Base-by-base conservation (phyloP, 2,888 invertebrate species). In the Congeria kusceri region DNA sequence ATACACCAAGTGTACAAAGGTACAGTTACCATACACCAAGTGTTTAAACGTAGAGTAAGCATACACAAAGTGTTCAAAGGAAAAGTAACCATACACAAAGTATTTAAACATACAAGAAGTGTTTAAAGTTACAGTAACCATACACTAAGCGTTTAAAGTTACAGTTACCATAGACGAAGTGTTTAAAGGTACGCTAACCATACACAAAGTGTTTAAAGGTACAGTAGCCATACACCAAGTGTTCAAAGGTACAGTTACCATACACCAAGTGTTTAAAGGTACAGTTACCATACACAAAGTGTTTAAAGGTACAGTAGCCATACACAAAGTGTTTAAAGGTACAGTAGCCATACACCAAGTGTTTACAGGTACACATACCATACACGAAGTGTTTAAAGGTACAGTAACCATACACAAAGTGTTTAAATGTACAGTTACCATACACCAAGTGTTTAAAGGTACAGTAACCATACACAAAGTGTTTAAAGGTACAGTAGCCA, bases 91-190 rank as follows among this genome's bases (percentile, higher is more conserved):
- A 7, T 7, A 32, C 32, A 32, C 32, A 4, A 53, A 53, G 4
- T 32, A 9, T 32, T 32, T 32, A 7, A 4, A 32, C 5, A 9
- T 32, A 32, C 4, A 32, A n/a, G n/a, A 53, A 53, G 4, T 32
- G 32, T 32, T 32, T 32, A 7, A 4, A 32, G 32, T 4, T 32
- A 32, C 4, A 32, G 1, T 89, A 90, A 76, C 93, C 93, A 4
- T 93, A 93, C 87, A 88, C 91, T 0, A 91, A 91, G 75, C 90
- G 90, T 81, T 59, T 92, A 57, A 68, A 90, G 86, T 91, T 90
- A 76, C 73, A 72, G 3, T 39, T 3, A 11, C 39, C 3, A 15
- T 11, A 15, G 13, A 39, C 15, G 9, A 27, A 15, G 56, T 1
- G n/a, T 56, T 7, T 27, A 7, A 27, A 25, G 56, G 27, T 56